Evolutionary conservation across 2,797 vertebrate species (phyloP), one percentile per base, ranked within the genome.

Genomic region (Mionectes olivaceus): DNA sequence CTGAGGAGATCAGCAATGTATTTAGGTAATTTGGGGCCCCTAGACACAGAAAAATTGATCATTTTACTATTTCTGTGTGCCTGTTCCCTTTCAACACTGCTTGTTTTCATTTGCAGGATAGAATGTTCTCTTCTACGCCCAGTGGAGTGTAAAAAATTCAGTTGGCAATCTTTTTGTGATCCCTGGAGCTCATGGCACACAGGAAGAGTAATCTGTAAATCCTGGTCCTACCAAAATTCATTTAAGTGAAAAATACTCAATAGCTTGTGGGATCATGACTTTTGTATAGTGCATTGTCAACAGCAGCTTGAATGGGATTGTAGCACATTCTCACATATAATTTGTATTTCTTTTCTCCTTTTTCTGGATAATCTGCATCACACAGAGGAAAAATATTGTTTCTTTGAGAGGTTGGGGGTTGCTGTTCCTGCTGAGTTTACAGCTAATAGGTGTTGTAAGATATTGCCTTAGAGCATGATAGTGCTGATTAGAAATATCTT

Each of bases 401-500:
- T 90, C 32, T 83, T 63, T 70, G 75, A 60, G 37, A 87, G 8
- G 33, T 5, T 46, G 41, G 37, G 10, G 3, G 19, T 59, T 87
- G 28, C 22, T 70, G 19, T 25, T 89, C 82, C 82, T 83, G 68
- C 71, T 57, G 89, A 87, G 75, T 90, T 87, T 89, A 84, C 71
- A 87, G 2, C 84, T 93, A 91, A 83, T 67, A 90, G 59, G 70
- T 92, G 71, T 41, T 87, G 59, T 47, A 70, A 85, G 33, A 41
- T 49, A 63, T 13, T 74, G 60, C 75, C 68, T 90, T 44, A 49
- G 19, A 93, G 47, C 17, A 3, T 63, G 71, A 57, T 73, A 67
- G 32, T n/a, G 33, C 37, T 87, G 89, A 93, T 93, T 83, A 95
- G 71, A 87, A 92, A 89, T 74, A 74, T 25, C 60, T 82, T 91